Base-by-base conservation (phyloP, 2,113 vertebrate species). In the Dasyprocta punctata region DNA sequence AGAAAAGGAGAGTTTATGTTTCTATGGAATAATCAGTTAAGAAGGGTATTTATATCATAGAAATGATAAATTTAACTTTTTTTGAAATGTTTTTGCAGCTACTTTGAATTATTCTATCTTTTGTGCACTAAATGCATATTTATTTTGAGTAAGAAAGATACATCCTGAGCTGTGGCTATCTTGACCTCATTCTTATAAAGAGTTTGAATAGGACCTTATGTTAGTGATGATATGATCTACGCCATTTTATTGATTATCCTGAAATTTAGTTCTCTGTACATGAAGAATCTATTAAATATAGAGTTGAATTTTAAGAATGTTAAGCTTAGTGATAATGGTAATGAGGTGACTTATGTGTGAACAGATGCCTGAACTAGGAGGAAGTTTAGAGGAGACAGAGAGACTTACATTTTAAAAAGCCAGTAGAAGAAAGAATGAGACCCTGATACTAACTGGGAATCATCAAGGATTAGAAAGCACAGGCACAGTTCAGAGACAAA, bases 271-370 rank as follows among this genome's bases (percentile, higher is more conserved):
- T 91, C 47, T 61, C 8, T 61, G 16, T 84, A 81, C 75, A 80
- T 41, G 56, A 86, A 92, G 41, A 81, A 2, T 6, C n/a, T 30
- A 54, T 92, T 41, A 67, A 86, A 84, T 86, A 83, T 81, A 61
- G 33, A 80, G 60, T 49, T 85, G 38, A 73, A 84, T 90, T 94
- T 88, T 95, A 61, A 86, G 84, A 58, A 47, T 52, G 41, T 52
- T 86, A 90, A 82, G 2, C 82, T 90, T 81, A 77, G 81, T 71
- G 56, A 54, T 86, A 82, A 82, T 88, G 47, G 47, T 86, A 89
- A 90, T 65, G 41, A 96, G 60, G 58, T 80, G 44, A 84, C 56
- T 91, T 96, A n/a, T 83, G 77, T 92, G 67, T 20, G 86, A 94
- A 92, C 83, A 97, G 82, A 96, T 93, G 60, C 49, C 61, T 90